Base-by-base conservation (phyloP, 2,888 invertebrate genomes). In the Ommatoiulus sabulosus region DNA sequence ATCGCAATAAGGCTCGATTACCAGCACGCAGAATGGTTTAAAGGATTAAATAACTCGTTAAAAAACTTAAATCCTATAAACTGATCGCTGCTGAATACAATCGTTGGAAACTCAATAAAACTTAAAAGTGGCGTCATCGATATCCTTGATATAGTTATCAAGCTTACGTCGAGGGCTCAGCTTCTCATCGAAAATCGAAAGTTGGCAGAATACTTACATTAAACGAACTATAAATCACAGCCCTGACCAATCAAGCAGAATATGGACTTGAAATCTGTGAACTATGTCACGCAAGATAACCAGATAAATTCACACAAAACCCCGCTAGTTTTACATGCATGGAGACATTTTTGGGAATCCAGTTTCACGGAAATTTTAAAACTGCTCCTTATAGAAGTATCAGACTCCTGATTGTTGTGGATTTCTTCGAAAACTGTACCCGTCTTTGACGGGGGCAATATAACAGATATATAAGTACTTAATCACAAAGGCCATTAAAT, bases 71-170 rank as follows among this genome's bases (percentile, higher is more conserved):
- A 72, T 72, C 72, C 72, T 72, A 72, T 72, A 72, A 24, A 72
- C 72, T 72, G 72, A 72, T 72, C 63, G n/a, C 63, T 72, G 24
- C 10, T 24, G 72, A 72, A 72, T 72, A 72, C 72, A 72, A 72
- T 72, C 24, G 24, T 10, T 72, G 72, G 72, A 72, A 72, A 72
- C 72, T 72, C 72, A 72, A 72, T 72, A 72, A 72, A 72, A 72
- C 24, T 72, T 24, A 72, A 24, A 24, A 72, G 8, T 72, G 72
- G 72, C 72, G 72, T 24, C 72, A 72, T 72, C 72, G 72, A 72
- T 72, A 72, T 72, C 72, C 72, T 72, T 72, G 24, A 7, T 24
- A 24, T 72, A 24, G 72, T 72, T 24, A 72, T 5, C 20, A 24
- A 24, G 72, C 24, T 72, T 24, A 8, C 20, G 10, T 72, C 7